Percentiles rank a stretch among this genome's conserved stretches.
phyloP scores from a whole-genome alignment of 2,888 invertebrate genomes.

The Metacarcinus magister region DNA sequence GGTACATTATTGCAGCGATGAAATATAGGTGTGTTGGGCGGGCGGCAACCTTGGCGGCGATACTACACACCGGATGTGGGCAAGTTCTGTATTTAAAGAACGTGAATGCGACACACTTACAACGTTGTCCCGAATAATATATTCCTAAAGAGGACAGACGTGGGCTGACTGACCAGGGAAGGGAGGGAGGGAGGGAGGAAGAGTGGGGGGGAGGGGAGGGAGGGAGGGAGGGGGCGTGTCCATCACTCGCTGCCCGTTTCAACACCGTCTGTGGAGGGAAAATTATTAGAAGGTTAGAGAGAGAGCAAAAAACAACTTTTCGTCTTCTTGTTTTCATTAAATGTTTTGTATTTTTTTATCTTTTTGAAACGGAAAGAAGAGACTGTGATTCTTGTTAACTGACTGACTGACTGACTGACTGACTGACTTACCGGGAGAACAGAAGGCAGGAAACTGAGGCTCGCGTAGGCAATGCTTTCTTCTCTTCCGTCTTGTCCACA shows the following conservation, averaged over 20 bases:
- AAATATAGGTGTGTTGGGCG: not conserved
- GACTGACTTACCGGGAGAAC: slow-evolving; percentile 20
- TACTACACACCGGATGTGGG: not conserved
- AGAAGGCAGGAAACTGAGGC: not conserved
- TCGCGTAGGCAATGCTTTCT: not conserved
- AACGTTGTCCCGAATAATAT: not conserved
- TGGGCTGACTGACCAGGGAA: not conserved
- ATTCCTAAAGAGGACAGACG: not conserved
- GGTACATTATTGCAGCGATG: not conserved
- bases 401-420: not conserved
- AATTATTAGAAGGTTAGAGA: not conserved
- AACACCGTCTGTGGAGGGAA: not conserved
- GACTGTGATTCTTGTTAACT: not conserved
- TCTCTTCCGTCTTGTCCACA: not conserved
- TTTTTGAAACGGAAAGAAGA: not conserved
- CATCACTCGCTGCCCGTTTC: not conserved
- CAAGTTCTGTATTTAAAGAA: not conserved
- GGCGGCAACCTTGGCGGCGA: not conserved
- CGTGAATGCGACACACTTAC: not conserved
- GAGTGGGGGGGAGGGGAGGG: not conserved
- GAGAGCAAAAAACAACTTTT: not conserved
- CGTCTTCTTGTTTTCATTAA: too few species aligned
- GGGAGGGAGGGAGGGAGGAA: not conserved
- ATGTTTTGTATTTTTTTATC: too few species aligned
- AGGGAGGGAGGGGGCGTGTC: not conserved